Base-by-base conservation (phyloP, 2,113 vertebrate genomes). In the Euleptes europaea region DNA sequence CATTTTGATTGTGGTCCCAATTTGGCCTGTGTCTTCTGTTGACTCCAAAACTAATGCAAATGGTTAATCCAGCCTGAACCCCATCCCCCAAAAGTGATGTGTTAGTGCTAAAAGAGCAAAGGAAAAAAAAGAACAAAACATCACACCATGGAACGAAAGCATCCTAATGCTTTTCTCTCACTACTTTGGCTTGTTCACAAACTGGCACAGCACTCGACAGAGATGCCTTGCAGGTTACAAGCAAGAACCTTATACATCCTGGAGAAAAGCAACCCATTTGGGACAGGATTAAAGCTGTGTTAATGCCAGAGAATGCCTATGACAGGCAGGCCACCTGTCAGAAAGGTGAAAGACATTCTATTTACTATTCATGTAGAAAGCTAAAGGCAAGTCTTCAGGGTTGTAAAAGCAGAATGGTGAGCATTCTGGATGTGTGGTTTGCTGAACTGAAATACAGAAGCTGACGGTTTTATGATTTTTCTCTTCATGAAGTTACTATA, bases 381-480 rank as follows among this genome's bases (percentile, higher is more conserved):
- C 54, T 17, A 1, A 89, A 86, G 90, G 44, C 81, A 88, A 79
- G 40, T 83, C 49, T 57, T 19, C 72, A 75, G 83, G 72, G 40
- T 13, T 82, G 42, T 26, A 72, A 82, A 76, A 80, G 82, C 4
- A 78, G 60, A 0, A 0, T 76, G 57, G 73, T 84, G 77, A 78
- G 19, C 0, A 0, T 17, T 81, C 44, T 88, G 67, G 65, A 51
- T 0, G 0, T 86, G 78, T 54, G 23, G 63, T 88, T 91, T 89
- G 80, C 80, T 89, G 88, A 85, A 89, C 1, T 88, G 89, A 87
- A 92, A 91, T 74, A 82, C 38, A 89, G 88, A 86, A 92, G 86
- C 33, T 89, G 92, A 88, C 31, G 11, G 87, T 89, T 93, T 93
- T 91, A 93, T 90, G 80, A 40, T 82, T 95, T 77, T 90, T 82